Conservation (phyloP, 2,797 vertebrate species). For the Oceanodroma leucorhoa region DNA sequence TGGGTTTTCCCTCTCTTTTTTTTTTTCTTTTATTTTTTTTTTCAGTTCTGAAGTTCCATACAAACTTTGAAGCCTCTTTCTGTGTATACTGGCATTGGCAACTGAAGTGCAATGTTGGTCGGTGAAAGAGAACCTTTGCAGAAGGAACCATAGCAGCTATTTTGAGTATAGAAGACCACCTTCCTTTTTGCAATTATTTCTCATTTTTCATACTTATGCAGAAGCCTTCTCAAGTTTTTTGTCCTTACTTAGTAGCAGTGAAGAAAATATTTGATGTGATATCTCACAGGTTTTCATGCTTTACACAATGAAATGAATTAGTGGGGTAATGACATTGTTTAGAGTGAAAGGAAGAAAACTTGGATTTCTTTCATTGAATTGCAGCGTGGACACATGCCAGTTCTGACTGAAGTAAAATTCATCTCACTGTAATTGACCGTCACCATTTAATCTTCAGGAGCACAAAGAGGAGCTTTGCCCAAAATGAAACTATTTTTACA, state of each 20-base stretch:
- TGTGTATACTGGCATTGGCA: background rate
- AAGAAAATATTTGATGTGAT: background rate
- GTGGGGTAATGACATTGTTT: background rate
- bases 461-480: background rate
- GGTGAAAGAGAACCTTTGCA: background rate
- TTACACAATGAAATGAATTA: background rate
- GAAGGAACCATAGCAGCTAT: background rate
- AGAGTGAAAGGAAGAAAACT: background rate
- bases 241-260: background rate
- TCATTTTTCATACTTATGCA: background rate
- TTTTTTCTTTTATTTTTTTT: background rate
- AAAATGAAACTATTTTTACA: background rate
- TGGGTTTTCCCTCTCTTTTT: accelerated
- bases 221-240: background rate
- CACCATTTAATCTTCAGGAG: background rate
- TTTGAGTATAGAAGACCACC: background rate
- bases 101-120: background rate
- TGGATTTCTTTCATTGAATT: background rate
- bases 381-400: background rate
- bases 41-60: background rate
- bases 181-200: background rate
- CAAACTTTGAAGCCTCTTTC: background rate
- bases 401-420: background rate
- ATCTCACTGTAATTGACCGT: background rate
- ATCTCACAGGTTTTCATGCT: background rate